phyloP scores from a whole-genome alignment of 1,140 invertebrate species.

The Eriosoma lanigerum region DNA sequence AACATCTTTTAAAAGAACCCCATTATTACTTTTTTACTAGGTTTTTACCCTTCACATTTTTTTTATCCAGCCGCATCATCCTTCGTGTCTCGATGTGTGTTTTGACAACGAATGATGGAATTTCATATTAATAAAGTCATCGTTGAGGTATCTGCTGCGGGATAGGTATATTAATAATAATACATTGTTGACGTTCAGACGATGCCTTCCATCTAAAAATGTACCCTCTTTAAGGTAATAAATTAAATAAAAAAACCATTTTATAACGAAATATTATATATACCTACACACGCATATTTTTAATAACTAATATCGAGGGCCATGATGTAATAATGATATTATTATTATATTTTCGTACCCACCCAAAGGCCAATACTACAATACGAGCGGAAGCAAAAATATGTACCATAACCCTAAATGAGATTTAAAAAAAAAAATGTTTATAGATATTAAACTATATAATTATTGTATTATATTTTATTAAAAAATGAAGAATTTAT shows the following conservation, averaged over 20 bases:
- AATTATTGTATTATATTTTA: too few relatives aligned
- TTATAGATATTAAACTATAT: too few relatives aligned
- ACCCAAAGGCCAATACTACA: too few relatives aligned
- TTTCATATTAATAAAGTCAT: constrained; percentile 46
- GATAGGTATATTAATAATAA: not conserved
- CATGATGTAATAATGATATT: not conserved
- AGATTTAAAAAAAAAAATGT: too few relatives aligned
- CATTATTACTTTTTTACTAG: not conserved
- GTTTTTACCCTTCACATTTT: not conserved
- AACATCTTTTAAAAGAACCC: constrained; percentile 28
- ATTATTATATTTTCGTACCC: not conserved
- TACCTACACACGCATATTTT: not conserved
- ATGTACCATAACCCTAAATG: not conserved
- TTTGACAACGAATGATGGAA: constrained; percentile 48
- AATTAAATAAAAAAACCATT: constrained; percentile 36
- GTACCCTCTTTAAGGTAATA: not conserved
- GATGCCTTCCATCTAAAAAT: not conserved
- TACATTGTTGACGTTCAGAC: constrained; percentile 16
- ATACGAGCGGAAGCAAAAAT: not conserved
- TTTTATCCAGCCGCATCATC: not conserved
- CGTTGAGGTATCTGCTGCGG: not conserved
- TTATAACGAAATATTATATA: not conserved
- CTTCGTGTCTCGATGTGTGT: constrained; percentile 1
- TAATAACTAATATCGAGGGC: constrained; percentile 21
- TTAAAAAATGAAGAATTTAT: too few relatives aligned